These are phyloP conservation scores for Drosophila birchii DNA, from an alignment of 2,888 invertebrate genomes.

Conservation along the genomic window DNA sequence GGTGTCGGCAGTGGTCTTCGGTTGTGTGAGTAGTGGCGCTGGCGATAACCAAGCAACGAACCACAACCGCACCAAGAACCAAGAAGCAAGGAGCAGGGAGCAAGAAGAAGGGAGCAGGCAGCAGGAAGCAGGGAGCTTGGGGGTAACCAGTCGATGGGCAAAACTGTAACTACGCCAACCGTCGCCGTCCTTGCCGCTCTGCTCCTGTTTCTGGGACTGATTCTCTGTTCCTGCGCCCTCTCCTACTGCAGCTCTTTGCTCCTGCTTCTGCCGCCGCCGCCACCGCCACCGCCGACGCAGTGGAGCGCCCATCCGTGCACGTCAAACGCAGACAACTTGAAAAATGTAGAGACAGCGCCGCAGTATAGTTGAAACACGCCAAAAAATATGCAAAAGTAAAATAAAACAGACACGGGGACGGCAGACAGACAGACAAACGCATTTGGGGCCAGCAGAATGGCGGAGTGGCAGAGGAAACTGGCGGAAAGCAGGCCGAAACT, in stretches of 20 bases:
- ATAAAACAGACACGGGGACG: slow-evolving; percentile 73
- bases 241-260: slow-evolving; percentile 1
- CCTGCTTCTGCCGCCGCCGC: neutral
- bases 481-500: slow-evolving; percentile 36
- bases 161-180: slow-evolving; percentile 78
- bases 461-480: slow-evolving; percentile 32
- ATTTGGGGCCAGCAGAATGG: slow-evolving; percentile 41
- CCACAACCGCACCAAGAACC: slow-evolving; percentile 68
- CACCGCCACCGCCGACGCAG: slow-evolving; percentile 59
- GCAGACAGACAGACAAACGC: slow-evolving; percentile 46
- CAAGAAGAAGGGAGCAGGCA: slow-evolving; percentile 1
- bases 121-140: slow-evolving; percentile 5
- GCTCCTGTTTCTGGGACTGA: slow-evolving; percentile 10
- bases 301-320: slow-evolving; percentile 81
- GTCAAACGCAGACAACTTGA: slow-evolving; percentile 82
- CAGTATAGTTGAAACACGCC: slow-evolving; percentile 80
- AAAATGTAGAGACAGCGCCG: slow-evolving; percentile 80
- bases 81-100: neutral
- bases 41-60: slow-evolving; percentile 80
- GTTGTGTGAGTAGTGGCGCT: slow-evolving; percentile 58
- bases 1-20: slow-evolving; percentile 39
- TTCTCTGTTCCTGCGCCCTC: slow-evolving; percentile 2
- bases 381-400: slow-evolving; percentile 81
- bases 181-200: slow-evolving; percentile 38
- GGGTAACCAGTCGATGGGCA: slow-evolving; percentile 44